Percentiles rank a stretch among this genome's conserved stretches.
phyloP scores from a whole-genome alignment of 2,797 vertebrate species.

The Chiloscyllium punctatum region DNA sequence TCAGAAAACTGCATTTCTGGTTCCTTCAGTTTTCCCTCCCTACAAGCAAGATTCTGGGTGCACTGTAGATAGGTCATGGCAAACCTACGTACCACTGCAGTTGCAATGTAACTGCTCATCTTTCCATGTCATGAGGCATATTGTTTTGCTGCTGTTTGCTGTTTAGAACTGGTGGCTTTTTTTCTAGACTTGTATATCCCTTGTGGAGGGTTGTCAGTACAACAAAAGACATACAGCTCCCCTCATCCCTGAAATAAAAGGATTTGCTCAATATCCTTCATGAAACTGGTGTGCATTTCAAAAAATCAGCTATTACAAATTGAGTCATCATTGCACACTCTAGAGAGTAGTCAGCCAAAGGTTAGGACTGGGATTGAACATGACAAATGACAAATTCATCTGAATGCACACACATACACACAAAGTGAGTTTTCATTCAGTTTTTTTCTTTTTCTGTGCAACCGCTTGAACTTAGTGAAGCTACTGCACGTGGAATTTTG shows the following conservation, averaged over 20 bases:
- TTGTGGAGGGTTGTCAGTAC: not conserved
- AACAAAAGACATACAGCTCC: not conserved
- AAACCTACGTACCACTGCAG: not conserved
- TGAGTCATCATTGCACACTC: not conserved
- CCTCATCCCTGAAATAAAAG: not conserved
- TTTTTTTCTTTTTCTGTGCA: not conserved
- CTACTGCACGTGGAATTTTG: not conserved
- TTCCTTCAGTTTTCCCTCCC: not conserved
- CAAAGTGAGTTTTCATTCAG: not conserved
- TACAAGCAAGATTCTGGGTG: not conserved
- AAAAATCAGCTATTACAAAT: not conserved
- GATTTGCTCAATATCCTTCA: not conserved
- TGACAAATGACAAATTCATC: not conserved
- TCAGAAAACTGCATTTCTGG: not conserved
- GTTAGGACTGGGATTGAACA: not conserved
- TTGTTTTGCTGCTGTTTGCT: not conserved
- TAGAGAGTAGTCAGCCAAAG: not conserved
- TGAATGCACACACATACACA: not conserved
- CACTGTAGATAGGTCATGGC: not conserved
- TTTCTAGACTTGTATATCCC: not conserved
- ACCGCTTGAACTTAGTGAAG: not conserved
- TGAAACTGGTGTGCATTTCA: not conserved
- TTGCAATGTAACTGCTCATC: not conserved
- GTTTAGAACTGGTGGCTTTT: not conserved
- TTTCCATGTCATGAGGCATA: not conserved